These are phyloP conservation scores for Corynorhinus townsendii DNA, from an alignment of 2,113 vertebrate genomes.

Conservation along the genomic window DNA sequence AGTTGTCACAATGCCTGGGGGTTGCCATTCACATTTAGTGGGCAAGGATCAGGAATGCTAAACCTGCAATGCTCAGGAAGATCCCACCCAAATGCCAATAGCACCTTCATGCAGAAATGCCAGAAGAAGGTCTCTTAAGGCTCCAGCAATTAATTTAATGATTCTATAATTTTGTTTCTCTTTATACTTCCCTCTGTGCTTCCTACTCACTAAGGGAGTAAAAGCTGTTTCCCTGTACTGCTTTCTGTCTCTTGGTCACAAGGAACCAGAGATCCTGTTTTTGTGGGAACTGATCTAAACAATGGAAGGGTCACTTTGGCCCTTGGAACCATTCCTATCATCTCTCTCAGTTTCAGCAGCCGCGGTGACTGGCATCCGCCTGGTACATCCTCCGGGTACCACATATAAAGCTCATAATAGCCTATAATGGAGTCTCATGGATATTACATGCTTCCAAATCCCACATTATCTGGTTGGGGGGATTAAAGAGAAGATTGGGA, in stretches of 20 bases:
- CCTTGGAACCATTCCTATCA: neutral
- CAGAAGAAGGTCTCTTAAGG: neutral
- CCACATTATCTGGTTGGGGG: conserved; percentile 76
- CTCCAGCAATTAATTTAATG: neutral
- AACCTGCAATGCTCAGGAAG: neutral
- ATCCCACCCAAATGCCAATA: neutral
- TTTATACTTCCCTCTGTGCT: neutral
- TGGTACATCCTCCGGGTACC: conserved; percentile 49
- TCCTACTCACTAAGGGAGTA: neutral
- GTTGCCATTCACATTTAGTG: neutral
- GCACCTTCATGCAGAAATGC: neutral
- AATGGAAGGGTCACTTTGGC: neutral
- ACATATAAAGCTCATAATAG: conserved; percentile 71
- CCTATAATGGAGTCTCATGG: conserved; percentile 76
- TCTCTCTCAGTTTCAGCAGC: neutral
- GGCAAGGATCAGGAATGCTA: neutral
- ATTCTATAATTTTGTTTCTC: neutral
- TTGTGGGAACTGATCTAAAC: neutral
- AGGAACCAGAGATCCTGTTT: conserved; percentile 15
- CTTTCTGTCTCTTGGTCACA: neutral
- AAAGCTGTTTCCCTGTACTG: neutral
- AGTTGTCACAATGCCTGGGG: neutral
- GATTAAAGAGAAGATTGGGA: conserved; percentile 73
- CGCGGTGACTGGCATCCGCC: conserved; percentile 6
- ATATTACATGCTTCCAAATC: conserved; percentile 78